Base-by-base conservation (phyloP, 92 coral and sea anemone genomes). In the Epizoanthus ramosus region DNA sequence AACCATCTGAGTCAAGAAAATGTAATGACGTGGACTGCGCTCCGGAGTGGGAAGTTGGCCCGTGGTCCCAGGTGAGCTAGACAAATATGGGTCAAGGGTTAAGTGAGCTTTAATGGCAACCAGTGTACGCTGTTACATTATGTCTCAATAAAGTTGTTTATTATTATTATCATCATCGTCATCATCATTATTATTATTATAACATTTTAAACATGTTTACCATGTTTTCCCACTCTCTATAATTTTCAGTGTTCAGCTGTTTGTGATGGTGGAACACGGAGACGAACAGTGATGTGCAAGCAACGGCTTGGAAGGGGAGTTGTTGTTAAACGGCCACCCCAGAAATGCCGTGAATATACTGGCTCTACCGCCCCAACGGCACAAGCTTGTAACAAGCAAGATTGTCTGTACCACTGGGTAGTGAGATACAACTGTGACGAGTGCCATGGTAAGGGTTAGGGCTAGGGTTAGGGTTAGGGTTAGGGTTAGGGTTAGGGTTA, bases 61-160 rank as follows among this genome's bases (percentile, higher is more conserved):
- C 73, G 8, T 95, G 98, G 98, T 81, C 88, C 1, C 79, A 90
- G 94, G 98, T 95, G 60, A 23, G 87, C 43, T 37, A 28, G 1
- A 0, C 31, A 28, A 28, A 28, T 28, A 28, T 0, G 31, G 31
- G 31, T 28, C 2, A 28, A 28, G 31, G 31, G 31, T 28, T 2
- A 2, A 0, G 31, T 28, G 31, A 28, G 31, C 31, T 28, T 28
- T 28, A 28, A 28, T 28, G 31, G 31, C 31, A 28, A 28, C 31
- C 31, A 28, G 31, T 28, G 31, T 28, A 3, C 1, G 43, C 1
- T 37, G 43, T 37, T 37, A 37, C 43, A 2, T 37, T 37, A 37
- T 37, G 43, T 37, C 43, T 37, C 43, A 37, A 37, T 37, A 37
- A 37, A 1, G 43, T 37, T 37, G 0, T 37, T 6, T 37, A 3